Evolutionary conservation across 2,113 vertebrate genomes (phyloP).

Genomic region (Circaetus gallicus): DNA sequence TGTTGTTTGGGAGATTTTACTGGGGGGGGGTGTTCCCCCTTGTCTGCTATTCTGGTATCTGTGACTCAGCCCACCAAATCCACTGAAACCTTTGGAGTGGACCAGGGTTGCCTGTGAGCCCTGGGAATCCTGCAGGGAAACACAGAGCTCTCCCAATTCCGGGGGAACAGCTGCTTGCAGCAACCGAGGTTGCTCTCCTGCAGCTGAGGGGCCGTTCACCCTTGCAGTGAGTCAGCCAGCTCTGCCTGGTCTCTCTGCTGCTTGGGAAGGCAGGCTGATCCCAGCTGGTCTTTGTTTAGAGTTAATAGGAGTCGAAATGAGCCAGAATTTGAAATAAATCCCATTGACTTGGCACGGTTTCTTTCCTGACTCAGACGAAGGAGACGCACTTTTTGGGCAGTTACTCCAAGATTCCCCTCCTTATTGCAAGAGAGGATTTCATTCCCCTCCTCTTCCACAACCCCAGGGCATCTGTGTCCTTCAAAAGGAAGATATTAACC

Average conservation of each 20-base stretch:
- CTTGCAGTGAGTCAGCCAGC: not conserved
- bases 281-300: slow-evolving; percentile 65
- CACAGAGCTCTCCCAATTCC: not conserved
- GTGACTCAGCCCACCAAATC: not conserved
- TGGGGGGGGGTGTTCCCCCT: rapidly evolving
- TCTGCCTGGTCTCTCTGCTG: not conserved
- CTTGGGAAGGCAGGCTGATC: not conserved
- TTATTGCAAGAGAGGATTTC: slow-evolving; percentile 46
- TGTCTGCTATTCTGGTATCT: not conserved
- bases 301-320: slow-evolving; percentile 55
- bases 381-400: slow-evolving; percentile 14
- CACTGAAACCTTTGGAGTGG: not conserved
- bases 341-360: slow-evolving; percentile 20
- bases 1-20: not conserved
- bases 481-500: slow-evolving; percentile 39
- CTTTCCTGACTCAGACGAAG: slow-evolving; percentile 59
- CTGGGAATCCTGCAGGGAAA: not conserved
- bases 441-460: slow-evolving; percentile 49
- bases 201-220: not conserved
- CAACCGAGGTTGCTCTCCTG: not conserved
- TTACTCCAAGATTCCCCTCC: slow-evolving; percentile 54
- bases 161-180: not conserved
- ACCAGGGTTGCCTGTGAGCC: not conserved
- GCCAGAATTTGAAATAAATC: slow-evolving; percentile 65
- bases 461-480: slow-evolving; percentile 38